Evolutionary conservation across 2,113 vertebrate genomes (phyloP), one percentile per base, ranked within the genome.

Genomic region (Glaucidium brasilianum): DNA sequence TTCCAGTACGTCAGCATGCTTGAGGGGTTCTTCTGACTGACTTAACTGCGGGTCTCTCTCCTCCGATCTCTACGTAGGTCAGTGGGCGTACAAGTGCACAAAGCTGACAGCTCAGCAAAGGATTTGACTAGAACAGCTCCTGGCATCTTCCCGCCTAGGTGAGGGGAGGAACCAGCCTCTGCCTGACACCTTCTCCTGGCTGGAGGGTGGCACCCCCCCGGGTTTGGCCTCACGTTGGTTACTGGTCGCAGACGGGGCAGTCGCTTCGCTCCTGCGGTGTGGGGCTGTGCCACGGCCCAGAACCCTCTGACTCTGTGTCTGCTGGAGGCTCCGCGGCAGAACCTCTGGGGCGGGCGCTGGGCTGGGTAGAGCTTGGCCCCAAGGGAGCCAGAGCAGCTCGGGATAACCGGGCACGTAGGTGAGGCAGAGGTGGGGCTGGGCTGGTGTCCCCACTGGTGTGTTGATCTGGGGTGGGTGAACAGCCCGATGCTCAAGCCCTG

Each of bases 31-130:
- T 25, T 41, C 16, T 34, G 30, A 11, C 41, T 32, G 5, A 18
- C 86, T 84, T 67, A 87, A 91, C 89, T 5, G 13, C 11, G 19
- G 83, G 85, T 82, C 58, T 95, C 76, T 91, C 64, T 93, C 63
- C 88, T 88, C 58, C 80, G 1, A 74, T 96, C 93, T 78, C 83
- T 68, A 5, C 30, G 35, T 95, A 95, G 93, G 96, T 94, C 91
- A 47, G 88, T 96, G 88, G 94, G 93, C 21, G 92, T 92, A 2
- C 90, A 96, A 53, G 94, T 96, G 62, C 94, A 94, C 41, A 94
- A 88, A 79, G 85, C 86, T 88, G 96, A 80, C 52, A 85, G 81
- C 94, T 90, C 94, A 83, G 92, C 92, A 41, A 96, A 90, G 96
- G 96, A 95, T 49, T 73, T 77, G 47, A 2, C 89, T 62, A 91